Evolutionary conservation across 2,113 vertebrate genomes (phyloP), one percentile per base, ranked within the genome.

Genomic region (Megaceryle maxima): DNA sequence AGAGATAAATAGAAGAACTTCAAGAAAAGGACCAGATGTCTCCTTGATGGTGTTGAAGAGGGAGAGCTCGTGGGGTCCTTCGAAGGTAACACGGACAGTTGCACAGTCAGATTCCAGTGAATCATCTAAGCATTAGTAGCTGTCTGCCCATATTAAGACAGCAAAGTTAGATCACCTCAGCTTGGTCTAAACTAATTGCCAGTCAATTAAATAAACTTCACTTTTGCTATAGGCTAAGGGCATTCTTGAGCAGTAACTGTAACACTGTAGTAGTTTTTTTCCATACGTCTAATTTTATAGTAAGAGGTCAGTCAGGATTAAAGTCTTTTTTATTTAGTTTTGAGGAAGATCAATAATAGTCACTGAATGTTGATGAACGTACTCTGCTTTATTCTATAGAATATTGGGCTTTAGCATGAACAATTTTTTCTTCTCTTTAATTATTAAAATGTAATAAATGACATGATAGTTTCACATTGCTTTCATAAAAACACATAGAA

Each of bases 1-100:
- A 95, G 76, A 87, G 91, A 81, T 69, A 91, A 95, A 96, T 59
- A 88, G 67, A 62, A 81, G 69, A 92, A 90, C 70, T 85, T 96
- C 33, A 87, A 89, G 93, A 73, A 91, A 94, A 96, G 92, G 67
- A 93, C 41, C 93, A 94, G 91, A 90, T 87, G 94, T 93, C 92
- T 96, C 69, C 90, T 69, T 67, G 93, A 48, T 91, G 84, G 50
- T 11, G 6, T 16, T 91, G 81, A 51, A 94, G 74, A 82, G 69
- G 57, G 67, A n/a, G 77, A 94, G 67, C 70, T 75, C 3, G 41
- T 60, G 78, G 69, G 35, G 29, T 78, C 60, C 55, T 84, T 29
- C 7, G 1, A 66, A 87, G 63, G 50, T 87, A 44, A 20, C 19
- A 10, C 4, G 25, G 73, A 13, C 2, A 11, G 91, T 25, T 43